A percentile compares a stretch with the other conserved stretches of the same genome.
Evolutionary conservation across 2,113 vertebrate genomes (phyloP).

Genomic region (Aleadryas rufinucha): DNA sequence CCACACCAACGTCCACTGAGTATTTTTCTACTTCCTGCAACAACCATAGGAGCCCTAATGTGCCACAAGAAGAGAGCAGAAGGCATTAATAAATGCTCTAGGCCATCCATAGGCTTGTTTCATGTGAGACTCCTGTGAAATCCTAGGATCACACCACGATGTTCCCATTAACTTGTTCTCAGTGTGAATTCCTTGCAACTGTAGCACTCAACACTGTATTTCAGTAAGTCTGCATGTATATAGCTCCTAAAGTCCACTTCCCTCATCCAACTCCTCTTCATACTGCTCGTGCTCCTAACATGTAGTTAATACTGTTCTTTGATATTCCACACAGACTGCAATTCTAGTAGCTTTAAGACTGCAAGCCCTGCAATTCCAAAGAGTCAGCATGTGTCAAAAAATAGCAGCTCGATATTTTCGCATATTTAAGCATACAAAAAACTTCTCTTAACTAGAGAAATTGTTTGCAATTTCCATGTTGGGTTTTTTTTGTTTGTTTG

Average conservation of each 20-base stretch:
- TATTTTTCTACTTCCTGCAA: background rate
- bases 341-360: background rate
- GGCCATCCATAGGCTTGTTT: background rate
- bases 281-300: background rate
- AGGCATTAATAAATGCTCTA: background rate
- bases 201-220: background rate
- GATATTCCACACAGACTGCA: background rate
- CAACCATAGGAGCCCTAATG: accelerated
- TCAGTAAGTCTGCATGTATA: background rate
- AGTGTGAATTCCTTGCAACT: background rate
- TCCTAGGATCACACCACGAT: background rate
- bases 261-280: background rate
- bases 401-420: background rate
- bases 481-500: background rate
- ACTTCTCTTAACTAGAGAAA: background rate
- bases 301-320: background rate
- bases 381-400: background rate
- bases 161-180: background rate
- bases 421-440: background rate
- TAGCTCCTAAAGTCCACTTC: background rate
- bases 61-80: background rate
- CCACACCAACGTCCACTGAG: accelerated
- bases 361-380: background rate
- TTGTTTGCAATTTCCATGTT: background rate
- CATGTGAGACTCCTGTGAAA: background rate